Conservation (phyloP, 2,113 vertebrate genomes). For the Heterocephalus glaber region DNA sequence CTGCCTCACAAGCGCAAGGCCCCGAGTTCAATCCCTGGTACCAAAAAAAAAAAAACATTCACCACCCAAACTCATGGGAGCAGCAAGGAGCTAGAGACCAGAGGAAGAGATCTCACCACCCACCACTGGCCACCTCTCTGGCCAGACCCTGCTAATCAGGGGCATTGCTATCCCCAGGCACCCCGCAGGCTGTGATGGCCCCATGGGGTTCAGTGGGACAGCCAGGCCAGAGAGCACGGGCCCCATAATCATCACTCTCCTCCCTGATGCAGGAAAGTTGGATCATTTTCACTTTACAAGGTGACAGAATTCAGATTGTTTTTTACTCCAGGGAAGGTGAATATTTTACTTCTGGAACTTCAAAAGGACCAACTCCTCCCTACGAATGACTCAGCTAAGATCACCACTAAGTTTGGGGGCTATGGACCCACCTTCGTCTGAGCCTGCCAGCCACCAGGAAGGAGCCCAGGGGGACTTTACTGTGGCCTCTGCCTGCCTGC, state of each 20-base stretch:
- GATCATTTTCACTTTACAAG: not conserved
- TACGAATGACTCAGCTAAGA: not conserved
- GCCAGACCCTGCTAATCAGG: not conserved
- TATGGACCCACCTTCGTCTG: fast-evolving
- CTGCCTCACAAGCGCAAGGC: no score
- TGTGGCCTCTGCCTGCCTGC: not conserved
- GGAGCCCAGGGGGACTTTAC: no score
- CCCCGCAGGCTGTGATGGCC: not conserved
- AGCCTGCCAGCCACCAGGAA: not conserved
- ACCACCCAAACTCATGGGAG: not conserved
- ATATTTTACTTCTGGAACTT: not conserved
- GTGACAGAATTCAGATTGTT: not conserved
- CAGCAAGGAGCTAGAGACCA: not conserved
- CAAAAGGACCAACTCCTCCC: not conserved
- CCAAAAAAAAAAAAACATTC: no score
- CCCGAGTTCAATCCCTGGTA: no score
- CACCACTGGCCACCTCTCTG: not conserved
- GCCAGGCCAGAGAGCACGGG: not conserved
- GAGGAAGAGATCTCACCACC: not conserved
- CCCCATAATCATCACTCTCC: not conserved
- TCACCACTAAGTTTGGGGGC: not conserved
- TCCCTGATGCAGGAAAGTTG: not conserved
- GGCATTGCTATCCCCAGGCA: not conserved
- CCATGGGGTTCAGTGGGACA: not conserved
- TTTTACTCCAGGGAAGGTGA: not conserved